Conservation (phyloP, 1,140 invertebrate species). For the Trichonephila inaurata region DNA sequence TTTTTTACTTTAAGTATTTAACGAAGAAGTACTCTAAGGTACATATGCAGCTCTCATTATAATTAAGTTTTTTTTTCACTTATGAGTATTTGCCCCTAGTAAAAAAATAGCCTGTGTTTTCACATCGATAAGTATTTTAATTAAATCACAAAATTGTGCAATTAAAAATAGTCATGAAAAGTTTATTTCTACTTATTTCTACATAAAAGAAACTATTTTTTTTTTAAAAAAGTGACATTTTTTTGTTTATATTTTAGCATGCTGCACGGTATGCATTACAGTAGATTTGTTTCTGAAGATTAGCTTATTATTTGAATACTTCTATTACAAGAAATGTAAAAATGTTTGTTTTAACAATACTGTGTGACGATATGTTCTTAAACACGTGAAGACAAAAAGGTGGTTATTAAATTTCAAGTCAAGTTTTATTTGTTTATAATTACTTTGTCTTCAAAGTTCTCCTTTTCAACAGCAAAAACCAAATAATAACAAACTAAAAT, state of each 20-base stretch:
- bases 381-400: neutral
- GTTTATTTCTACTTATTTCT: neutral
- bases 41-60: neutral
- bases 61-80: neutral
- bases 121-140: neutral
- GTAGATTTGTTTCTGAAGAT: neutral
- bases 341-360: neutral
- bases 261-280: neutral
- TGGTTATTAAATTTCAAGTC: neutral
- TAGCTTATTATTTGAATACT: neutral
- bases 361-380: no score
- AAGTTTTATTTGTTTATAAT: neutral
- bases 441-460: neutral
- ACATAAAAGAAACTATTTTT: neutral
- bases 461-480: neutral
- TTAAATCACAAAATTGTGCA: neutral
- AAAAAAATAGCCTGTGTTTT: neutral
- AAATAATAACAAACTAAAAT: neutral
- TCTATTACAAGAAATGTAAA: neutral
- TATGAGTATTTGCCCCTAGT: neutral
- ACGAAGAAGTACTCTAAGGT: no score
- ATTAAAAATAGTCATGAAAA: neutral
- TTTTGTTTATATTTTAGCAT: neutral
- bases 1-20: no score
- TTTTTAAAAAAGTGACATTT: neutral